These are phyloP conservation scores for Rostratula benghalensis DNA, from an alignment of 2,113 vertebrate genomes.

Conservation along the genomic window DNA sequence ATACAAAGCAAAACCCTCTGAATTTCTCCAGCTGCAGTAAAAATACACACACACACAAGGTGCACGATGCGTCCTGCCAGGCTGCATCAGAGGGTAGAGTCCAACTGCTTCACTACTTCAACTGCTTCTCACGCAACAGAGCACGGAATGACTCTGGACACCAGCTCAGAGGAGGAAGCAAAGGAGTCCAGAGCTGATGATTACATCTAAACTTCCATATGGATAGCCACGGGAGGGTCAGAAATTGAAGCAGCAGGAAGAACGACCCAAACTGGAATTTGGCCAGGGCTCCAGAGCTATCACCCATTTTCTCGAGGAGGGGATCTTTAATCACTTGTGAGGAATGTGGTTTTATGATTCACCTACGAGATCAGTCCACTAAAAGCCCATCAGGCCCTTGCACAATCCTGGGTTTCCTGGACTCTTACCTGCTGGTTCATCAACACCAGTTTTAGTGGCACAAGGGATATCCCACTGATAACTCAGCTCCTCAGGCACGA, in stretches of 20 bases:
- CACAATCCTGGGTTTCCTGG: not conserved
- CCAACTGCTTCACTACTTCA: not conserved
- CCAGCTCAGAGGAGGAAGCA: not conserved
- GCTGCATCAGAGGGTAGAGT: not conserved
- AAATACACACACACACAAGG: not conserved
- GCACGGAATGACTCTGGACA: not conserved
- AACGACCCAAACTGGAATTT: not conserved
- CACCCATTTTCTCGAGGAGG: not conserved
- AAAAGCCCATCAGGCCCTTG: not conserved
- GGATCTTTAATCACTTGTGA: not conserved
- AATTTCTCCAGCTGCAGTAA: not conserved
- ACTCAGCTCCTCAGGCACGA: not conserved
- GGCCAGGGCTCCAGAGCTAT: not conserved
- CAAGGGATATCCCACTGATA: not conserved
- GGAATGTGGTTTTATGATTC: not conserved
- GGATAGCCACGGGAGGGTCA: not conserved
- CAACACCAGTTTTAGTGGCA: not conserved
- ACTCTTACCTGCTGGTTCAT: not conserved
- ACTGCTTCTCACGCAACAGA: not conserved
- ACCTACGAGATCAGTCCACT: not conserved
- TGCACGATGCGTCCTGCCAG: not conserved
- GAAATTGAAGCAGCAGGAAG: slow-evolving; percentile 1
- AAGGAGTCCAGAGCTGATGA: not conserved
- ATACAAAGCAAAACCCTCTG: not conserved
- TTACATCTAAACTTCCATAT: not conserved